Evolutionary conservation across 2,888 invertebrate genomes (phyloP), one percentile per base, ranked within the genome.

Genomic region (Agonopterix heracliana): DNA sequence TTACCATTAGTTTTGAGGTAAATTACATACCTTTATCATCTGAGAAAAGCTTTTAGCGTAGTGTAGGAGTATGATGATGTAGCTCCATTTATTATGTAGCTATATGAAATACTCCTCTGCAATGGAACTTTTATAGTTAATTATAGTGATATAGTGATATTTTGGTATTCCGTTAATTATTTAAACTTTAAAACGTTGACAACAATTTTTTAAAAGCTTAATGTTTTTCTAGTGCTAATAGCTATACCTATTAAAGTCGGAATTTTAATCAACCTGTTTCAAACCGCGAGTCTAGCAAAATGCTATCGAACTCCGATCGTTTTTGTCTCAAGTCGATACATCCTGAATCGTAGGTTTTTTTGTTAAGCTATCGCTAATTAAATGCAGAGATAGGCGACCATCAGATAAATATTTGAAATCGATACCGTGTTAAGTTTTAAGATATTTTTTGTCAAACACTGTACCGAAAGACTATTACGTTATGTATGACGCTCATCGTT

Each of bases 401-500:
- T 56, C 55, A 51, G 59, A 57, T 59, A 54, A 53, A 44, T 41
- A 34, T n/a, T 54, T 53, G 52, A 54, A 57, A 52, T 50, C 52
- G 40, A 50, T 49, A 51, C 52, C 45, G 44, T 40, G 41, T 34
- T 34, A 47, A 45, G 52, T 53, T 56, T 52, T 48, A 38, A n/a
- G 2, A 36, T 17, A 11, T 47, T 34, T 36, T 47, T 35, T 9
- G n/a, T 35, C 26, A 2, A 12, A 47, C n/a, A 42, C 4, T 38
- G 38, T n/a, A 38, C n/a, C 38, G 38, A 38, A 38, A 38, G 26
- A 26, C 26, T 9, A 9, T 9, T 41, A 41, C 3, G n/a, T 59
- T 55, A 53, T 54, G 52, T 50, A 12, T 59, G 54, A 61, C 54
- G 67, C 55, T 56, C 80, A 50, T 71, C 78, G 79, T 75, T 63